A percentile compares a stretch with the other conserved stretches of the same genome.
These are phyloP conservation scores for Pteria penguin DNA, from an alignment of 2,888 invertebrate genomes.

Conservation along the genomic window DNA sequence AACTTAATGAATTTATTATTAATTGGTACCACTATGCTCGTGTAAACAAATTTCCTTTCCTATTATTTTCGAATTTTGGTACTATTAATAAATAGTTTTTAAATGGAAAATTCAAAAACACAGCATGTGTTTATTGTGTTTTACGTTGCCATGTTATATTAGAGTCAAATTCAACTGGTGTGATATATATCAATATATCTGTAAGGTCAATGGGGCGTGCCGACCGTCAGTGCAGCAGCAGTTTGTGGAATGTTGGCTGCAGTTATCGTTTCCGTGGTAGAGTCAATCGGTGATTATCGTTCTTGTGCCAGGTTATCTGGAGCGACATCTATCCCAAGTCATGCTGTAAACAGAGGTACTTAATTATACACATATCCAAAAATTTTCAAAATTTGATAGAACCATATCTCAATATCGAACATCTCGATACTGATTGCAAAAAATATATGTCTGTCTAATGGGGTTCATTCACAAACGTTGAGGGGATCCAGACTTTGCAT, in stretches of 20 bases:
- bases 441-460: too few species aligned
- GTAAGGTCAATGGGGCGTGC: slow-evolving; percentile 81
- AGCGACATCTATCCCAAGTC: slow-evolving; percentile 90
- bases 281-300: slow-evolving; percentile 90
- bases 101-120: too few species aligned
- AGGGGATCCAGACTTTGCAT: too few species aligned
- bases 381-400: not conserved
- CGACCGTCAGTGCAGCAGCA: slow-evolving; percentile 62
- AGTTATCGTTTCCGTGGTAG: slow-evolving; percentile 71
- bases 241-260: slow-evolving; percentile 71
- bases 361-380: slow-evolving; percentile 63
- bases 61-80: not conserved
- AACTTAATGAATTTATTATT: too few species aligned
- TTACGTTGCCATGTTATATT: not conserved
- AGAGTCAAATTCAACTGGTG: not conserved
- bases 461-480: too few species aligned
- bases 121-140: not conserved
- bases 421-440: too few species aligned
- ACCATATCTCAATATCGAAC: not conserved
- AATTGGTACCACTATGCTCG: too few species aligned
- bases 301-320: slow-evolving; percentile 87
- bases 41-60: not conserved
- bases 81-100: too few species aligned
- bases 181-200: not conserved
- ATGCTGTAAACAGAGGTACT: slow-evolving; percentile 91